Evolutionary conservation across 35 echinoderm and acorn worm genomes (phyloP), one percentile per base, ranked within the genome.

Genomic region (Lytechinus pictus): DNA sequence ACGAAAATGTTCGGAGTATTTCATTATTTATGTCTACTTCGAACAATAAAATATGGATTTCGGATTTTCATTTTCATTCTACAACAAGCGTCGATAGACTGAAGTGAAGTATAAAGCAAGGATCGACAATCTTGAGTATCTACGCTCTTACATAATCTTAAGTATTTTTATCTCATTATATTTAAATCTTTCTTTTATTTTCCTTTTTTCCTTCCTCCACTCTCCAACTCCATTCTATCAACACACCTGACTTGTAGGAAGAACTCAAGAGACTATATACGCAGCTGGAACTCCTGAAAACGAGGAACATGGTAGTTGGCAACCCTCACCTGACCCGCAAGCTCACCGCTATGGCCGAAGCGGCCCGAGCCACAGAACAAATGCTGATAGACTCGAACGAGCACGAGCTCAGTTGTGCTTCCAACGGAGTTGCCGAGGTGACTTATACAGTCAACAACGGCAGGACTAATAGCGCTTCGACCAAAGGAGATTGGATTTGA

Each of bases 221-320:
- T n/a, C 33, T 44, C 33, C 33, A 44, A 44, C 33, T 44, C 33
- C 33, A 44, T 44, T 52, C 44, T 95, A 24, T 54, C 86, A 87
- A 55, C 57, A 27, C 24, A 7, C n/a, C 12, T 79, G 19, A 7
- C 16, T 7, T 79, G 4, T 87, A 99, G 98, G 98, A 97, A 13
- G 98, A 99, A 95, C 94, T 99, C 27, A 96, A 97, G 54, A 96
- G 98, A 92, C 94, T 99, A 13, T 99, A 99, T 94, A 97, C 96
- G 19, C 98, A 99, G 96, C 94, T 99, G 53, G 98, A 99, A 28
- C 79, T 97, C 71, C 92, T 99, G 51, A 99, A 98, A 96, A 97
- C 96, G 9, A 99, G 96, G 87, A 99, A 98, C 94, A 99, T 99
- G 98, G 94, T 96, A 10, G 96, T 96, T 52, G 97, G 97, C 10